Percentiles rank a stretch among this genome's conserved stretches.
phyloP scores from a whole-genome alignment of 64 coral and sea anemone species.

The Acropora tenuis region DNA sequence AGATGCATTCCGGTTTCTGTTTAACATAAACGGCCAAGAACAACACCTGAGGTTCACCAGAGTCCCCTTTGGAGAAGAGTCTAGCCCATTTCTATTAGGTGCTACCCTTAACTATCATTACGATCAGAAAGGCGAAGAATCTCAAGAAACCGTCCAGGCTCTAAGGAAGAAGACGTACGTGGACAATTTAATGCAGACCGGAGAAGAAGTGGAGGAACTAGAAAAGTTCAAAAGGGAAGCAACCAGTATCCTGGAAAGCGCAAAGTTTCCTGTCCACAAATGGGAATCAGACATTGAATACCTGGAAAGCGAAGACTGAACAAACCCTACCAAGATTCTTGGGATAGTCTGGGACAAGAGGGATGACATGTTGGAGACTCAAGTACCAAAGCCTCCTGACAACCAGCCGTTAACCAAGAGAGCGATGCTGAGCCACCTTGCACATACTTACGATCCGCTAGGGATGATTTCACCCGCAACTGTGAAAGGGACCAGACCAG shows the following conservation, averaged over 20 bases:
- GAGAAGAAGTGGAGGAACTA: conserved; percentile 32
- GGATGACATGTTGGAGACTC: conserved; percentile 29
- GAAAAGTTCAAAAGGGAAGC: conserved; percentile 38
- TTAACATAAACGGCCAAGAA: conserved; percentile 25
- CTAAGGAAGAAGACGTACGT: conserved; percentile 43
- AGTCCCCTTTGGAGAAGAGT: conserved; percentile 36
- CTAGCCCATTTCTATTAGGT: conserved; percentile 50
- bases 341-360: conserved; percentile 31
- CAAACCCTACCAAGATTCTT: conserved; percentile 56
- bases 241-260: conserved; percentile 29
- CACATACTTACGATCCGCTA: conserved; percentile 33
- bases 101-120: conserved; percentile 41
- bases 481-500: conserved; percentile 28
- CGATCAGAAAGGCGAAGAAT: conserved; percentile 24
- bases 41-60: conserved; percentile 34
- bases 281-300: conserved; percentile 35
- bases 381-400: conserved; percentile 22
- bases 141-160: conserved; percentile 24
- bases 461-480: conserved; percentile 49
- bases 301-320: conserved; percentile 21
- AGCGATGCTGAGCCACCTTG: conserved; percentile 13
- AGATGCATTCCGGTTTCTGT: neutral
- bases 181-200: conserved; percentile 47
- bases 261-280: conserved; percentile 32
- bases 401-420: conserved; percentile 42